phyloP scores from a whole-genome alignment of 2,888 invertebrate species.

The Palloptera scutellata region DNA sequence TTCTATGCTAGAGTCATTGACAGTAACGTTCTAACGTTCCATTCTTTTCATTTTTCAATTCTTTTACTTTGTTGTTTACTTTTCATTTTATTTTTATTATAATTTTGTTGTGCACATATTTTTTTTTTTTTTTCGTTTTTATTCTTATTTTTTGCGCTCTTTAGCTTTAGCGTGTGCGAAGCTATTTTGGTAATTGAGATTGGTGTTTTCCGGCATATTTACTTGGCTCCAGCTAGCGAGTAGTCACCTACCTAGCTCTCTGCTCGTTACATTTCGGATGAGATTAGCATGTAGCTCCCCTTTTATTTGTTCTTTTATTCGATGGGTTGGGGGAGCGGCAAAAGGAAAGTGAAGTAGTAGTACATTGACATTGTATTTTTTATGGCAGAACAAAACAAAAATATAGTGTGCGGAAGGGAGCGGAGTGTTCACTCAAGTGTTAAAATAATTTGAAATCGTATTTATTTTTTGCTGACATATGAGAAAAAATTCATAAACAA shows the following conservation, averaged over 20 bases:
- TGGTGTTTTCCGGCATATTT: slow-evolving; percentile 36
- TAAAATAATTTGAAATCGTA: not conserved
- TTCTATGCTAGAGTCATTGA: not conserved
- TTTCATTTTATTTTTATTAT: too few species aligned
- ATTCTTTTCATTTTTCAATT: not conserved
- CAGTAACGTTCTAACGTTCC: not conserved
- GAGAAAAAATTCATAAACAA: too few species aligned
- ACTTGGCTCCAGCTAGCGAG: not conserved
- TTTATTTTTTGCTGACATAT: not conserved
- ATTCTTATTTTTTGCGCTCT: slow-evolving; percentile 1
- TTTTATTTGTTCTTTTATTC: too few species aligned
- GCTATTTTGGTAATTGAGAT: slow-evolving; percentile 37
- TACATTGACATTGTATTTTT: not conserved
- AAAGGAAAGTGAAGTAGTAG: not conserved
- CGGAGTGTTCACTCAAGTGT: slow-evolving; percentile 4
- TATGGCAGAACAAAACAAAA: not conserved
- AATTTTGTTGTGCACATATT: too few species aligned
- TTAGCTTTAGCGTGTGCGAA: slow-evolving; percentile 1
- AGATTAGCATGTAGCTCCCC: too few species aligned
- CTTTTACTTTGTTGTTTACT: not conserved
- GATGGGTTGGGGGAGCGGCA: not conserved
- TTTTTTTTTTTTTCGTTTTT: not conserved
- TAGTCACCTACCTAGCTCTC: too few species aligned
- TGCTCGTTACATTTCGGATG: too few species aligned
- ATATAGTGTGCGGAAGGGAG: too few species aligned